Conservation (phyloP, 2,113 vertebrate genomes). For the Pavo muticus region DNA sequence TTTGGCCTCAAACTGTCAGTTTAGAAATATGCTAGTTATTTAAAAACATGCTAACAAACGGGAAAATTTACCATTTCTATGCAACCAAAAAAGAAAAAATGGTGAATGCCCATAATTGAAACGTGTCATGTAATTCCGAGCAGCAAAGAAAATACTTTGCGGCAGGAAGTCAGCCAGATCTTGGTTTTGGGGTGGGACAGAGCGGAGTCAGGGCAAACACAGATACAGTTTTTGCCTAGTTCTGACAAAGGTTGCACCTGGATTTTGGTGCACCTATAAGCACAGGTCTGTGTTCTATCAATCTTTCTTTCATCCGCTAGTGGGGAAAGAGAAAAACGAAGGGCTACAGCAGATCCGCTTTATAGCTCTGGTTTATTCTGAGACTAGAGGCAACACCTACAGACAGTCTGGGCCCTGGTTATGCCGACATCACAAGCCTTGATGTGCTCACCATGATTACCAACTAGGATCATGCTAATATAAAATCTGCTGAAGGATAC, state of each 20-base stretch:
- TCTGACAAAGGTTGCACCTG: not conserved
- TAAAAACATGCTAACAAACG: conserved; percentile 28
- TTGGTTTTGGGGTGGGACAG: conserved; percentile 68
- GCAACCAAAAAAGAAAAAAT: not conserved
- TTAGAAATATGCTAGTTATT: not conserved
- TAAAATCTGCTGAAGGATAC: not conserved
- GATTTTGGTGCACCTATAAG: not conserved
- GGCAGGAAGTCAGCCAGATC: conserved; percentile 24
- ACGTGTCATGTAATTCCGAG: not conserved
- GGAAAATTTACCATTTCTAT: not conserved
- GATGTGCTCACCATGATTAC: not conserved
- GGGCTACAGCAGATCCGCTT: not conserved
- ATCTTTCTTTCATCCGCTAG: not conserved
- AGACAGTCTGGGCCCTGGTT: not conserved
- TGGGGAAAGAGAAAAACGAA: not conserved
- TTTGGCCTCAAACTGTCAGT: not conserved
- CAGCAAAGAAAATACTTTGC: conserved; percentile 17
- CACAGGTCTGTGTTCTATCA: not conserved
- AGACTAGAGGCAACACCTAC: not conserved
- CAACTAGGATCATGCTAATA: not conserved
- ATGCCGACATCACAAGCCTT: not conserved
- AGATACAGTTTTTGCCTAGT: not conserved
- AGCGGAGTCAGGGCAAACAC: not conserved
- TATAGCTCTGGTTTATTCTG: not conserved
- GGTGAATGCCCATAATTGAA: conserved; percentile 37